Base-by-base conservation (phyloP, 2,113 vertebrate genomes). In the Brevimyrus niger region DNA sequence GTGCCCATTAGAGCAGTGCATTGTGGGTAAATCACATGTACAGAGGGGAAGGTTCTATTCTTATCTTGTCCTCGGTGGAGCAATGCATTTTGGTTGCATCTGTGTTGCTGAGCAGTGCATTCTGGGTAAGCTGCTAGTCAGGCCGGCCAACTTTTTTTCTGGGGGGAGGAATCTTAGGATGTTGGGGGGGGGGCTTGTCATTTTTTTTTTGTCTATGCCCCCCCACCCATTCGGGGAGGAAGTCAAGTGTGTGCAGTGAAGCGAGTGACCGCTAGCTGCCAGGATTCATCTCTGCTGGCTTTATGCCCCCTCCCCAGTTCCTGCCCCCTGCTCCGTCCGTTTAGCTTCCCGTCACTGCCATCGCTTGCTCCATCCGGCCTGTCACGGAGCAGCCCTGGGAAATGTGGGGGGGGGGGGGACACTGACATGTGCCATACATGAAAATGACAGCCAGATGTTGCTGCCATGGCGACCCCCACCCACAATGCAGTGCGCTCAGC, bases 191-290 rank as follows among this genome's bases (percentile, higher is more conserved):
- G 85, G 42, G 90, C 47, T n/a, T 47, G 13, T 83, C 38, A 23
- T 47, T 47, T 84, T 76, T 84, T 76, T 35, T 38, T 38, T 76
- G 55, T 11, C 35, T 69, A 7, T 76, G 13, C n/a, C n/a, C n/a
- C 58, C n/a, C 3, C n/a, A 19, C n/a, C 17, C 89, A 89, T 35
- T 85, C 2, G 89, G 91, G 94, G 89, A 90, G 93, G 88, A 84
- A 90, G 94, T 92, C 92, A 91, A 92, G 88, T 69, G 76, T 88
- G 90, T 88, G 69, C 84, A 88, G 58, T 91, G 53, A 88, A 82
- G 90, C 85, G 13, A 89, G 87, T 86, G 87, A 48, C 38, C 89
- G 83, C 46, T 87, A 65, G 85, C 5, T 91, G 92, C 91, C 89
- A 89, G 90, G 91, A 91, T 91, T 35, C 82, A 44, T 87, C 87